Evolutionary conservation across 2,888 invertebrate species (phyloP), one percentile per base, ranked within the genome.

Genomic region (Agrotis exclamationis): DNA sequence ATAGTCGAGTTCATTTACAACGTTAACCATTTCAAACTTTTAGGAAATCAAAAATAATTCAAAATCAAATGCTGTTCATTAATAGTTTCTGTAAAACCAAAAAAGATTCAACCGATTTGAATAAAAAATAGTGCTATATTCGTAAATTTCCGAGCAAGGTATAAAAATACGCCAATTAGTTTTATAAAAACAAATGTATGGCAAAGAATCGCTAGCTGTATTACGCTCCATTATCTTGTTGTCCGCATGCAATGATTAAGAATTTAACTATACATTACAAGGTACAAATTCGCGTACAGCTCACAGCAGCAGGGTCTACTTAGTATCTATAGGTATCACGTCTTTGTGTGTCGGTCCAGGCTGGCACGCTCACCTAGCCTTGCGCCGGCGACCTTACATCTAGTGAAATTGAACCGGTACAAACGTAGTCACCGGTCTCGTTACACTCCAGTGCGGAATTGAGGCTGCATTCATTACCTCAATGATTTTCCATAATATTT

Each of bases 401-500:
- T 91, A 94, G 95, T 95, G 95, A 95, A 95, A 95, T 95, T 95
- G 91, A 93, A 94, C 93, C 92, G 91, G 93, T 93, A 90, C 65
- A 62, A 71, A 70, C 83, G 86, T 56, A 80, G 63, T n/a, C 85
- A 89, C 87, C 87, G 86, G 87, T 87, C 86, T 86, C 73, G 80
- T 84, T 86, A 85, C 87, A 86, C 84, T 89, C 83, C 74, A 84
- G 80, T 81, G 83, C 88, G 84, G 86, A 88, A 87, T 90, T 87
- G 85, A 86, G 84, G 84, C 85, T 88, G 84, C 83, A 78, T 88
- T 82, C 87, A 85, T 87, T 85, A 87, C 87, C 86, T 74, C 82
- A 79, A 80, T 73, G 72, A 71, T 76, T 74, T 78, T 68, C 76
- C 63, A 74, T 79, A 66, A 79, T 82, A 74, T 82, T 82, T 80